phyloP scores from a whole-genome alignment of 2,888 invertebrate genomes.

The Heteromurus nitidus region DNA sequence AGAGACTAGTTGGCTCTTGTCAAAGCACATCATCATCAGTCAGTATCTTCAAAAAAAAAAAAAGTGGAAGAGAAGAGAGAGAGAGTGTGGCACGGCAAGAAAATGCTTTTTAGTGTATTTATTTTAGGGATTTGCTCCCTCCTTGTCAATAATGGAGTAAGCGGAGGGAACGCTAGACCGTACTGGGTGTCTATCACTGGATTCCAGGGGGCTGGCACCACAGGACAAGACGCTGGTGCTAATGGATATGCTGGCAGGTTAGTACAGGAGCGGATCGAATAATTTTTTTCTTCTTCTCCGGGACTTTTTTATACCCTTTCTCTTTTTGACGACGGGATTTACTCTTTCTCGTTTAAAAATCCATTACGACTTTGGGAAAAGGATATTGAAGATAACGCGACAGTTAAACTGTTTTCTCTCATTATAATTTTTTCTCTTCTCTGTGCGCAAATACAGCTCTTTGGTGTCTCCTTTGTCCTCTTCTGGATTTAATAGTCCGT shows the following conservation, averaged over 20 bases:
- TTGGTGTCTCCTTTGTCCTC: constrained; percentile 69
- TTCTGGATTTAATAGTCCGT: constrained; percentile 71
- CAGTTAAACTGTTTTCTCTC: no score
- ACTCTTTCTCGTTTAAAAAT: constrained; percentile 28
- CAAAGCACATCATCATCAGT: constrained; percentile 39
- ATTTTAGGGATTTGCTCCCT: constrained; percentile 57
- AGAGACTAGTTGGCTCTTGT: constrained; percentile 45
- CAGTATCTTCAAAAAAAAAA: background rate
- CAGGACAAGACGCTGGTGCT: constrained; percentile 69
- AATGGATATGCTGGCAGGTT: constrained; percentile 72
- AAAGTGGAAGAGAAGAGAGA: background rate
- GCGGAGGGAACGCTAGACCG: constrained; percentile 64
- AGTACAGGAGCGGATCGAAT: background rate
- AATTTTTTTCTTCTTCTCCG: background rate
- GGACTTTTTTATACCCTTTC: background rate
- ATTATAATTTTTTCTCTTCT: constrained; percentile 23
- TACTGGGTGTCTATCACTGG: constrained; percentile 66
- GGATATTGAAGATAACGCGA: no score
- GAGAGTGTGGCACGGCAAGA: constrained; percentile 19
- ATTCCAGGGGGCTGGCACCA: constrained; percentile 61
- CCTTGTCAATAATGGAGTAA: constrained; percentile 52
- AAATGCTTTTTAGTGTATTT: constrained; percentile 58
- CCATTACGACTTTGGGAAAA: no score
- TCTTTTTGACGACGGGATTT: constrained; percentile 17
- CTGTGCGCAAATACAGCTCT: constrained; percentile 43